Conservation (phyloP, 2,888 invertebrate genomes). For the Theretra japonica region DNA sequence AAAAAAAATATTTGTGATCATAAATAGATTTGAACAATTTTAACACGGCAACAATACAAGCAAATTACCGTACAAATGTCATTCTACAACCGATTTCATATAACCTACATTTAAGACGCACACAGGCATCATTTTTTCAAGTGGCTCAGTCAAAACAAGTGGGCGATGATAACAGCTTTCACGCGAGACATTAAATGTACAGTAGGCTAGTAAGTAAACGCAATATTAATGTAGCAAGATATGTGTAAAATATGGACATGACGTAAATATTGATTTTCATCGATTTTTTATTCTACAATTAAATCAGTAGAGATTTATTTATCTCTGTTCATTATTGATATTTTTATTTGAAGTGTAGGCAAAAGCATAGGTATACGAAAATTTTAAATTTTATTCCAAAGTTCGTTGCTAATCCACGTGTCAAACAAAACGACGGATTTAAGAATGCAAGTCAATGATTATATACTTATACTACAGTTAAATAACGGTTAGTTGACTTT, state of each 20-base stretch:
- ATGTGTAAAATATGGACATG: too few relatives aligned
- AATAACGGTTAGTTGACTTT: background rate
- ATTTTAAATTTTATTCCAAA: background rate
- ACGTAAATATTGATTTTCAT: too few relatives aligned
- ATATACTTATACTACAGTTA: background rate
- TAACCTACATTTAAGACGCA: conserved; percentile 34
- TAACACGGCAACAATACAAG: background rate
- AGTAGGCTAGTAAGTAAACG: background rate
- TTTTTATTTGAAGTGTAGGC: background rate
- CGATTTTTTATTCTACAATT: background rate
- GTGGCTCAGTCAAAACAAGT: conserved; percentile 48
- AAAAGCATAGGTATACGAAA: too few relatives aligned
- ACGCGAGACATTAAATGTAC: background rate
- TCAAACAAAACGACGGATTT: background rate
- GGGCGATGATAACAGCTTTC: conserved; percentile 11
- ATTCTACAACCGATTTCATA: conserved; percentile 42
- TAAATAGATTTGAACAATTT: background rate
- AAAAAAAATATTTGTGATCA: too few relatives aligned
- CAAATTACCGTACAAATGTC: conserved; percentile 43
- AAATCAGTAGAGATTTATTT: background rate
- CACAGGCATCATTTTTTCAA: conserved; percentile 42
- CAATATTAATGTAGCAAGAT: too few relatives aligned
- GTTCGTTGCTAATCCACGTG: background rate
- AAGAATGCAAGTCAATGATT: background rate
- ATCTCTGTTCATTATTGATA: background rate